These are phyloP conservation scores for Acleris emargana DNA, from an alignment of 2,888 invertebrate species.

Conservation along the genomic window DNA sequence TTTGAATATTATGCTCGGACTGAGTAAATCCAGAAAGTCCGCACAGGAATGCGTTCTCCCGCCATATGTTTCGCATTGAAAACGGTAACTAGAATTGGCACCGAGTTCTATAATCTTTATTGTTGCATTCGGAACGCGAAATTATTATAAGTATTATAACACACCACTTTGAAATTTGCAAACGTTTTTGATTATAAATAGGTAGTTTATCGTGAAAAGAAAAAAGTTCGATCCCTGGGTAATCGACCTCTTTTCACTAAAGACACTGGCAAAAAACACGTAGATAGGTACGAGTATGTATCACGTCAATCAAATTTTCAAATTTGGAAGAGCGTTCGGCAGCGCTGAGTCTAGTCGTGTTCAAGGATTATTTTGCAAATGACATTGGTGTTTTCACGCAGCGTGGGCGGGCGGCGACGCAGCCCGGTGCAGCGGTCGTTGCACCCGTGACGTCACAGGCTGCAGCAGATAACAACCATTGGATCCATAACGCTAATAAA, in stretches of 20 bases:
- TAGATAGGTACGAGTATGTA: too few relatives aligned
- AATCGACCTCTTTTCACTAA: neutral
- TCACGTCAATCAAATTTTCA: constrained; percentile 8
- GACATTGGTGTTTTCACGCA: constrained; percentile 55
- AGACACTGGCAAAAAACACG: constrained; percentile 8
- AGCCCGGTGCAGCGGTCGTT: constrained; percentile 61
- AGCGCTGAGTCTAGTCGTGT: constrained; percentile 44
- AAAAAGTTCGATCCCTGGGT: neutral
- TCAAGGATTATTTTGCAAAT: constrained; percentile 54
- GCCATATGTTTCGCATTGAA: constrained; percentile 72
- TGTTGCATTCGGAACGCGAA: constrained; percentile 6
- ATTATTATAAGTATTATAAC: too few relatives aligned
- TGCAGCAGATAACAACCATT: constrained; percentile 48
- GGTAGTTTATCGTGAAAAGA: neutral
- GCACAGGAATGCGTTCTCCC: constrained; percentile 59
- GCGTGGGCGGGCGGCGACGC: constrained; percentile 58
- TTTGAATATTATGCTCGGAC: constrained; percentile 57
- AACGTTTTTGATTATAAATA: neutral
- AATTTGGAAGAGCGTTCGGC: constrained; percentile 18
- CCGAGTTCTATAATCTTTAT: constrained; percentile 23
- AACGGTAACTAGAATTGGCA: constrained; percentile 58
- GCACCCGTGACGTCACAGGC: constrained; percentile 66
- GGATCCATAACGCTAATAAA: constrained; percentile 19
- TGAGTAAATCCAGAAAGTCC: constrained; percentile 67
- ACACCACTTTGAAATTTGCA: neutral